A percentile compares a stretch with the other conserved stretches of the same genome.
Evolutionary conservation across 2,113 vertebrate species (phyloP).

Genomic region (Pangasianodon hypophthalmus): DNA sequence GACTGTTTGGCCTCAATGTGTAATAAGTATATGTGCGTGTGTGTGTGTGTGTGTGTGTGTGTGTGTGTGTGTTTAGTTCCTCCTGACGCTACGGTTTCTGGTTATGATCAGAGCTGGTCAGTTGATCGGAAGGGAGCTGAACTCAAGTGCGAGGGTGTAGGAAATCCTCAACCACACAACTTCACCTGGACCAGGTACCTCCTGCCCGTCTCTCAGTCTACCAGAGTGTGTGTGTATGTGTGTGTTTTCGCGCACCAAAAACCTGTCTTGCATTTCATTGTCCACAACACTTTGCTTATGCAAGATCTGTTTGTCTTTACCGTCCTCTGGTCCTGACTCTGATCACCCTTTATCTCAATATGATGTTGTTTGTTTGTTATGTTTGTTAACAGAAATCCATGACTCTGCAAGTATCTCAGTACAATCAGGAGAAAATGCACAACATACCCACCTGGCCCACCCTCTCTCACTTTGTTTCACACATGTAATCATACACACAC

Average conservation of each 20-base stretch:
- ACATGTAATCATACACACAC: conserved; percentile 39
- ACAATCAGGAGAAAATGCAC: background rate
- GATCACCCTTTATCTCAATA: background rate
- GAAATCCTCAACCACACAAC: conserved; percentile 74
- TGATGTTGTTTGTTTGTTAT: background rate
- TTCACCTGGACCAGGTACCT: conserved; percentile 84
- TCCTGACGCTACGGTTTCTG: conserved; percentile 76
- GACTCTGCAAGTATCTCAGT: conserved; percentile 18
- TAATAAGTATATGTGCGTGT: background rate
- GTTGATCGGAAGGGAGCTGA: conserved; percentile 72
- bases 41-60: conserved; percentile 27
- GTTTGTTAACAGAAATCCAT: background rate
- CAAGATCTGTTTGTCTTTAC: background rate
- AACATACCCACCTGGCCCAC: conserved; percentile 24
- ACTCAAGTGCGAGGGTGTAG: conserved; percentile 76
- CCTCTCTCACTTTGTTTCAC: conserved; percentile 27
- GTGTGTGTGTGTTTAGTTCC: conserved; percentile 75
- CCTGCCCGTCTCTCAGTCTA: conserved; percentile 25
- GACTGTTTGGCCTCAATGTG: background rate
- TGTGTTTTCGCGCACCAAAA: background rate
- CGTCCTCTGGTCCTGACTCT: background rate
- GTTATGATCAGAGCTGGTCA: conserved; percentile 70
- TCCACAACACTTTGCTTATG: background rate
- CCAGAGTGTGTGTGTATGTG: background rate
- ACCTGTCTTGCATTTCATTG: background rate